These are phyloP conservation scores for Strigamia crassipes DNA, from an alignment of 2,888 invertebrate genomes.

Conservation along the genomic window DNA sequence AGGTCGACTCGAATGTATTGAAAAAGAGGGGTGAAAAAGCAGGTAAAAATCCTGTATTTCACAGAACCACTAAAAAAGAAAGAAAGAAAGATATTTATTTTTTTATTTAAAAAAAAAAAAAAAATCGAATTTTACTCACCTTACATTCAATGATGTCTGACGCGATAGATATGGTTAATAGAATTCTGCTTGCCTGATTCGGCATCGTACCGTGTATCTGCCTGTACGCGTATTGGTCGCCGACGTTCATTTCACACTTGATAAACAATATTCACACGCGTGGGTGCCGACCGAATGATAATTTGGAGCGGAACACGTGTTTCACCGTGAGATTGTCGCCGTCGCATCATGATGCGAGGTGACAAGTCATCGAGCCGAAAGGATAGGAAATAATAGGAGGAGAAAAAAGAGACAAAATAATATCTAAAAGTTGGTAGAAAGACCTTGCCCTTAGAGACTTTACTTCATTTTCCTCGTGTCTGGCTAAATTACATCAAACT, in stretches of 20 bases:
- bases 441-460: constrained; percentile 1
- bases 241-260: constrained; percentile 27
- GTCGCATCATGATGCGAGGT: constrained; percentile 9
- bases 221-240: neutral
- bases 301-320: constrained; percentile 30
- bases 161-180: neutral
- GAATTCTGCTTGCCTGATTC: constrained; percentile 22
- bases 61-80: too few relatives aligned
- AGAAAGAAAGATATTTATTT: too few relatives aligned
- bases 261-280: constrained; percentile 30
- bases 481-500: neutral
- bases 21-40: neutral
- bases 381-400: neutral
- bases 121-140: neutral
- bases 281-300: neutral
- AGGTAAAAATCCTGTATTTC: too few relatives aligned
- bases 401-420: neutral
- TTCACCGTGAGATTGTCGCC: constrained; percentile 22
- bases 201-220: neutral
- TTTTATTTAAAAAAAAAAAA: neutral
- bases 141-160: constrained; percentile 12
- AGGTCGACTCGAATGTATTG: neutral
- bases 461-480: constrained; percentile 8
- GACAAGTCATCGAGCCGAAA: constrained; percentile 23
- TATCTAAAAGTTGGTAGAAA: neutral